Evolutionary conservation across 1,140 invertebrate species (phyloP).

Genomic region (Ceratoteleas bidentatus): DNA sequence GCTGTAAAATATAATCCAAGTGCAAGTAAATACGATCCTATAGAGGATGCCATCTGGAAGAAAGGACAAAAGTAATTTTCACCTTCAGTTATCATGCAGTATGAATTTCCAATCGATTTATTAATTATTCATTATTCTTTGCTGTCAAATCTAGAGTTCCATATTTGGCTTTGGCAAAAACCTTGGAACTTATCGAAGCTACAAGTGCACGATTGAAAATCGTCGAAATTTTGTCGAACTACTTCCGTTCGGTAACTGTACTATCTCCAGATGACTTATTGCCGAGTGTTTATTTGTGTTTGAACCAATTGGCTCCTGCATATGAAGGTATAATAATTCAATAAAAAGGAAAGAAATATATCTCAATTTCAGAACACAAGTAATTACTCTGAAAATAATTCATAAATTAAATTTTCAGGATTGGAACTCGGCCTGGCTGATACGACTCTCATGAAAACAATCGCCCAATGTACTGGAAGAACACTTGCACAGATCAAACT

Average conservation of each 20-base stretch:
- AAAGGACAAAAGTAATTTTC: constrained; percentile 51
- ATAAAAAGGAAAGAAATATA: not conserved
- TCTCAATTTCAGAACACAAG: constrained; percentile 73
- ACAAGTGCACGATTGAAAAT: constrained; percentile 95
- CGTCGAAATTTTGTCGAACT: constrained; percentile 96
- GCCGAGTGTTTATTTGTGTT: constrained; percentile 94
- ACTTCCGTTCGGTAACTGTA: constrained; percentile 94
- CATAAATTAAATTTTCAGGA: constrained; percentile 79
- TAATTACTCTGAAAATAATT: too few relatives aligned
- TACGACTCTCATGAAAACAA: constrained; percentile 95
- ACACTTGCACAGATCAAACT: constrained; percentile 92
- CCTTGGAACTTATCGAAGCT: constrained; percentile 95
- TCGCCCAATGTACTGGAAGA: constrained; percentile 95
- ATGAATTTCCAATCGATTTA: not conserved
- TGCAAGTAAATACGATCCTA: constrained; percentile 91
- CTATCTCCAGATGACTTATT: constrained; percentile 94
- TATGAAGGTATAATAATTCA: constrained; percentile 86
- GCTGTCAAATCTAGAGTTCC: too few relatives aligned
- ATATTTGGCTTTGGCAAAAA: constrained; percentile 94
- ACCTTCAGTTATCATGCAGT: not conserved
- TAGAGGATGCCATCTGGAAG: constrained; percentile 87
- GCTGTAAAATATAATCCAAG: constrained; percentile 87
- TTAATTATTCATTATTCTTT: constrained; percentile 21
- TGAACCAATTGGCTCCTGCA: constrained; percentile 97
- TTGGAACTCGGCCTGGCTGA: constrained; percentile 97